Percentiles rank a stretch among this genome's conserved stretches.
phyloP scores from a whole-genome alignment of 2,113 vertebrate species.

The Girardinichthys multiradiatus region DNA sequence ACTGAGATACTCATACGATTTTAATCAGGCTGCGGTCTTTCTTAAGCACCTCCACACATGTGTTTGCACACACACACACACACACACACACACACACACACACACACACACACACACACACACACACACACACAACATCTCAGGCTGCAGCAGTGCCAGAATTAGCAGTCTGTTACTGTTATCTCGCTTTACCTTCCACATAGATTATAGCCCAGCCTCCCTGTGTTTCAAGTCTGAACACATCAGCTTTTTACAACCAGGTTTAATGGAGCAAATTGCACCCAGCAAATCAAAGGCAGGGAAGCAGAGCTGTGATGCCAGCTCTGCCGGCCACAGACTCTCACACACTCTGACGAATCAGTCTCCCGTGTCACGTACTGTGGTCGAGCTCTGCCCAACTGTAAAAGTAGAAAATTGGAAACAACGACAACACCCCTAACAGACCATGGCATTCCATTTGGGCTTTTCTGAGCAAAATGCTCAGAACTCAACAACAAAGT shows the following conservation, averaged over 20 bases:
- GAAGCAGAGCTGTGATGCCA: slow-evolving; percentile 33
- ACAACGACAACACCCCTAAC: slow-evolving; percentile 71
- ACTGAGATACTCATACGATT: slow-evolving; percentile 75
- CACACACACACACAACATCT: background rate
- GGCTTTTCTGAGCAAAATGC: slow-evolving; percentile 52
- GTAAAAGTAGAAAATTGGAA: slow-evolving; percentile 77
- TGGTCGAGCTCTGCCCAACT: slow-evolving; percentile 63
- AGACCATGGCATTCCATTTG: slow-evolving; percentile 69
- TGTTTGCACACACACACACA: slow-evolving; percentile 38
- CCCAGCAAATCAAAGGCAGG: slow-evolving; percentile 45
- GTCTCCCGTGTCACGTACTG: slow-evolving; percentile 58
- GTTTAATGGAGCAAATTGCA: slow-evolving; percentile 57
- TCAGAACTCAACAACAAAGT: slow-evolving; percentile 65
- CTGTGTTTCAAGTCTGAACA: slow-evolving; percentile 50
- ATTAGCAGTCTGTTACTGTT: slow-evolving; percentile 51
- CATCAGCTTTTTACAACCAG: slow-evolving; percentile 54
- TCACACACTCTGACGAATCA: slow-evolving; percentile 43
- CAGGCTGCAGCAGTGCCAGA: slow-evolving; percentile 27
- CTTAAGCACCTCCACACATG: slow-evolving; percentile 37
- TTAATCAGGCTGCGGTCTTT: slow-evolving; percentile 72
- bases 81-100: background rate
- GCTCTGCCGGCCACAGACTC: slow-evolving; percentile 39
- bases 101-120: slow-evolving; percentile 30
- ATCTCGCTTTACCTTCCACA: slow-evolving; percentile 37
- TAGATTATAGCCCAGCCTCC: slow-evolving; percentile 31